These are phyloP conservation scores for Lasioglossum morio DNA, from an alignment of 2,888 invertebrate species.

Conservation along the genomic window DNA sequence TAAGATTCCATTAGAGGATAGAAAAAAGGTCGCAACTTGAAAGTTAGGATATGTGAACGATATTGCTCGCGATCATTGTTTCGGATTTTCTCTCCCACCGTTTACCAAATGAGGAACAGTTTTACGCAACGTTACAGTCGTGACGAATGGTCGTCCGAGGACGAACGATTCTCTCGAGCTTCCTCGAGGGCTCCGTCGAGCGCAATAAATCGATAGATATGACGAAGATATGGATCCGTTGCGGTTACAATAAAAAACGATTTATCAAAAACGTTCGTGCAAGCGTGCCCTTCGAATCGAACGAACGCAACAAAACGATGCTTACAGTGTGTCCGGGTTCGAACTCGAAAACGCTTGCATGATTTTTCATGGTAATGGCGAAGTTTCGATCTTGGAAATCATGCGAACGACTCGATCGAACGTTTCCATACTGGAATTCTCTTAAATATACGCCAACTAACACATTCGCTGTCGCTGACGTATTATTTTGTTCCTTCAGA, in stretches of 20 bases:
- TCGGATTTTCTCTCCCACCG: slow-evolving; percentile 41
- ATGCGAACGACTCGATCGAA: slow-evolving; percentile 50
- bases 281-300: slow-evolving; percentile 52
- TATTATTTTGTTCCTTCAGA: not conserved
- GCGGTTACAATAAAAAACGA: slow-evolving; percentile 39
- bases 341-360: slow-evolving; percentile 23
- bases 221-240: slow-evolving; percentile 51
- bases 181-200: slow-evolving; percentile 19
- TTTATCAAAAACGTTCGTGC: slow-evolving; percentile 51
- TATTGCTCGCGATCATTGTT: slow-evolving; percentile 56
- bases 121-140: slow-evolving; percentile 15
- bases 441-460: slow-evolving; percentile 17
- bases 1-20: slow-evolving; percentile 61
- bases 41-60: slow-evolving; percentile 59
- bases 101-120: slow-evolving; percentile 42
- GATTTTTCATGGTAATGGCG: not conserved
- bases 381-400: slow-evolving; percentile 20
- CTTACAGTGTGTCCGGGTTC: slow-evolving; percentile 12
- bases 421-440: slow-evolving; percentile 42
- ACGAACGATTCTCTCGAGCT: not conserved
- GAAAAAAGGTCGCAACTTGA: slow-evolving; percentile 58
- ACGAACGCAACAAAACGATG: slow-evolving; percentile 33
- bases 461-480: slow-evolving; percentile 6
- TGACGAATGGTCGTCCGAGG: slow-evolving; percentile 24
- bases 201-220: slow-evolving; percentile 48